Evolutionary conservation across 2,888 invertebrate genomes (phyloP).

Genomic region (Morpho achilles): DNA sequence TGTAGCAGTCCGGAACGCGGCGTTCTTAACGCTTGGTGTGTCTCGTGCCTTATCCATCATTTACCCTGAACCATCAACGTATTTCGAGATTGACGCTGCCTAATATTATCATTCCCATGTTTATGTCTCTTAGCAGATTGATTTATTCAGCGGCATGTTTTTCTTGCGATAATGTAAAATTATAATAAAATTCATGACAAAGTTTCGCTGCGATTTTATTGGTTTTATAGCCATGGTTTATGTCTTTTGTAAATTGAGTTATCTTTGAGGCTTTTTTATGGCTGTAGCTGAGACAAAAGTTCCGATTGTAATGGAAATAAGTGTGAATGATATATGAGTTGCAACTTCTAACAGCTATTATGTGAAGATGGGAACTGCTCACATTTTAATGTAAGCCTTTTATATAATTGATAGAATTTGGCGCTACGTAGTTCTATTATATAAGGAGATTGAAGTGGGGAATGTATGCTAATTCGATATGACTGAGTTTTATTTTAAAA

Average conservation of each 20-base stretch:
- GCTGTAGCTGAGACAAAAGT: neutral
- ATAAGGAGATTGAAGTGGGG: no score
- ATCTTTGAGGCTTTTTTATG: neutral
- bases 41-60: neutral
- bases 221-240: neutral
- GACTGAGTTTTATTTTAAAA: no score
- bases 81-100: constrained; percentile 17
- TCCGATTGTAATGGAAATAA: no score
- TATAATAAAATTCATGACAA: constrained; percentile 11
- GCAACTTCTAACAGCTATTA: no score
- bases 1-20: neutral
- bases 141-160: constrained; percentile 29
- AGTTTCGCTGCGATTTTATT: constrained; percentile 15
- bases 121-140: constrained; percentile 27
- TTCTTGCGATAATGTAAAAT: constrained; percentile 10
- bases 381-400: no score
- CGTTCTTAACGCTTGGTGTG: neutral
- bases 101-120: constrained; percentile 28
- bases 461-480: no score
- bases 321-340: no score
- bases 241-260: neutral
- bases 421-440: no score
- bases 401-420: no score
- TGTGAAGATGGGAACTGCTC: no score
- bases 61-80: constrained; percentile 8